Evolutionary conservation across 2,888 invertebrate species (phyloP).

Genomic region (Ceriagrion tenellum): DNA sequence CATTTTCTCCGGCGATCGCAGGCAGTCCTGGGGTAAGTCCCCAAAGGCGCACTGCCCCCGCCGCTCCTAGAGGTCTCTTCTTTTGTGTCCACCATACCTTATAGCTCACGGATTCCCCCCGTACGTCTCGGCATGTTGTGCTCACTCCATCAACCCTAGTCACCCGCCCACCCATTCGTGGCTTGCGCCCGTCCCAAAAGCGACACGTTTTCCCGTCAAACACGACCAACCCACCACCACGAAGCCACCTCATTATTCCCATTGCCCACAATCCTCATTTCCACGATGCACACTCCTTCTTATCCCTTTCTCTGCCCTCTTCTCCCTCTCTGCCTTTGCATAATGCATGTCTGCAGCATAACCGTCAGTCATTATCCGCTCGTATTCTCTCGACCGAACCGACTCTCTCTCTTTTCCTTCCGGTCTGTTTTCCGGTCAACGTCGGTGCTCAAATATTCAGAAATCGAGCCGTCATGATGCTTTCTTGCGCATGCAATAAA

Average conservation of each 20-base stretch:
- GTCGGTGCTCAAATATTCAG: not conserved
- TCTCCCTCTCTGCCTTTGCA: not conserved
- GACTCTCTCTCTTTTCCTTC: not conserved
- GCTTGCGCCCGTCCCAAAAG: not conserved
- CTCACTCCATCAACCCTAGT: not conserved
- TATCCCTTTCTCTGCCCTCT: too few relatives aligned
- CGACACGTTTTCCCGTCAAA: not conserved
- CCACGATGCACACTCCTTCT: not conserved
- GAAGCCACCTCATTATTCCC: not conserved
- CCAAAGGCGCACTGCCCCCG: not conserved
- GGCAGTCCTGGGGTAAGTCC: not conserved
- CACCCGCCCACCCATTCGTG: not conserved
- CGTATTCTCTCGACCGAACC: not conserved
- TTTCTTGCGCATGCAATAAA: not conserved
- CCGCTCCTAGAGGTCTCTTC: not conserved
- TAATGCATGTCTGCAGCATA: not conserved
- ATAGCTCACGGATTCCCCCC: not conserved
- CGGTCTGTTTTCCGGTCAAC: not conserved
- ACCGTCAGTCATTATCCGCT: constrained; percentile 29
- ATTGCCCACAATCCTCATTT: not conserved
- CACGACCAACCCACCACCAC: not conserved
- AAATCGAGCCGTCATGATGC: not conserved
- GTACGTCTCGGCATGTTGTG: not conserved
- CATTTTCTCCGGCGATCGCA: not conserved
- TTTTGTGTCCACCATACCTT: not conserved